Evolutionary conservation across 2,888 invertebrate species (phyloP), one percentile per base, ranked within the genome.

Genomic region (Myathropa florea): DNA sequence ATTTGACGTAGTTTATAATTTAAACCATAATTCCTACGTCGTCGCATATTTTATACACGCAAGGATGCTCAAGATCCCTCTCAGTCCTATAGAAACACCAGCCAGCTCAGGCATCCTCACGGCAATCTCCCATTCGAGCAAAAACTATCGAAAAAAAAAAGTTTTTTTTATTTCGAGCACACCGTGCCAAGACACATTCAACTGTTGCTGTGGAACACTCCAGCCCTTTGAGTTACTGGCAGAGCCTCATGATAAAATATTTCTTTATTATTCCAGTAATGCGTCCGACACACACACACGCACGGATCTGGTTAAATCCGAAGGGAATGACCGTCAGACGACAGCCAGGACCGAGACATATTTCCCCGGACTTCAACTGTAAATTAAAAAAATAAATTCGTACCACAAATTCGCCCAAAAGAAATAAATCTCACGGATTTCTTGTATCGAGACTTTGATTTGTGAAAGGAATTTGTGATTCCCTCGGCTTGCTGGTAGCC

Each of bases 231-330:
- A 81, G 55, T 81, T 77, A 81, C 75, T 60, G 64, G 70, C 28
- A 39, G 21, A 23, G 55, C 24, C 72, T 84, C 77, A 87, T 84
- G 83, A 84, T 87, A 87, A 88, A 88, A 87, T 87, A 88, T 88
- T 88, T 88, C 88, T 88, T 88, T 81, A 88, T 88, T 85, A 85
- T 88, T 81, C 75, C 81, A 87, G 67, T 88, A 88, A 87, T 82
- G 82, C 60, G 71, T 24, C 71, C 65, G 21, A 28, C 60, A 26
- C 60, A 60, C 36, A 53, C 59, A 60, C 28, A 18, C 10, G 10
- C 3, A 14, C 26, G 0, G 9, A n/a, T 21, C 36, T 46, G 65
- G 7, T 55, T 46, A 68, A 71, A 67, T 53, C 73, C 77, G 73
- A 78, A 78, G 78, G 72, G 82, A 82, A 86, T 86, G 82, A 86